Evolutionary conservation across 2,888 invertebrate species (phyloP), one percentile per base, ranked within the genome.

Genomic region (Harpalus rufipes): DNA sequence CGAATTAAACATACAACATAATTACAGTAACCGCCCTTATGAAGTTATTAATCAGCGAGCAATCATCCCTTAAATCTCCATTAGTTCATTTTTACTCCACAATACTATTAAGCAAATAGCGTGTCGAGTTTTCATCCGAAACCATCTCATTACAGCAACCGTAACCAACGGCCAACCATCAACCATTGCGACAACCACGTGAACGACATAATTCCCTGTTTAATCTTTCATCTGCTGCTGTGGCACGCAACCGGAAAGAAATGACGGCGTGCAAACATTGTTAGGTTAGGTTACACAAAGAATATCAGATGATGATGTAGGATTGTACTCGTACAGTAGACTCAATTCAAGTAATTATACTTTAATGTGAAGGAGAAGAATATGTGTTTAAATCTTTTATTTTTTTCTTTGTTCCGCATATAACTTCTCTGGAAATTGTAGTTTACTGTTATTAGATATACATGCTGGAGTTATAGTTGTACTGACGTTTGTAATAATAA

Each of bases 1-100:
- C 44, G 12, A 51, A 51, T 51, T 51, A 51, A 51, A 51, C 44
- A 51, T 51, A 51, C 44, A 51, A 51, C 44, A 51, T 51, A 51
- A 51, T 51, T 51, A 5, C 44, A 2, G 10, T 12, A 51, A 12
- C 44, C 44, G 44, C 44, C 44, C 6, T 51, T 51, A 51, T 4
- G 12, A 51, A 10, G 44, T 51, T 51, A 51, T 51, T 51, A 51
- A 51, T 51, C 44, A 51, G 10, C 12, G 10, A 8, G 5, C 44
- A 51, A 51, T 51, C 44, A 51, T 51, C 44, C 6, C 44, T 12
- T 51, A 51, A 51, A 51, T 51, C 44, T 51, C 44, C 44, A 51
- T 51, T 51, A 51, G 10, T 12, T 51, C 44, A 51, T 51, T 51
- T 51, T 51, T 51, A 51, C 44, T 51, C 44, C 44, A 51, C 44